phyloP scores from a whole-genome alignment of 2,888 invertebrate genomes.

The Tryphoninae sp. region DNA sequence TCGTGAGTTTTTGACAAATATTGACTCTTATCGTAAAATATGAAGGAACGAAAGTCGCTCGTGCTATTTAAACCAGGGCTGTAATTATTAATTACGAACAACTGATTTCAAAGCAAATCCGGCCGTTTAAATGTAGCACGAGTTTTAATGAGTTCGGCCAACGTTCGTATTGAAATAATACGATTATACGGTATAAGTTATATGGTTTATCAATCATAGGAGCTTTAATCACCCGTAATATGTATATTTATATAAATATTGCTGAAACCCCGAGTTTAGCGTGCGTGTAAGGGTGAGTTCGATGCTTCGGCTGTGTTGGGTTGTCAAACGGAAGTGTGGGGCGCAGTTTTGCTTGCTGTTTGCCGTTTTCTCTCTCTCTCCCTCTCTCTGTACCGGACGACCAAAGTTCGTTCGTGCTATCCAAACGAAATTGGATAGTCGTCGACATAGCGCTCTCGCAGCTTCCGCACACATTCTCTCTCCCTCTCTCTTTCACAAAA shows the following conservation, averaged over 20 bases:
- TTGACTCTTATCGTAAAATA: neutral
- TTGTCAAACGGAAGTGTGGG: slow-evolving; percentile 52
- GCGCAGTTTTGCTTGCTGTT: slow-evolving; percentile 45
- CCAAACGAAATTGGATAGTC: slow-evolving; percentile 61
- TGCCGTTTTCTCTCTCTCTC: slow-evolving; percentile 24
- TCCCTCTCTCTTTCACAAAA: slow-evolving; percentile 28
- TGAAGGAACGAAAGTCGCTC: neutral
- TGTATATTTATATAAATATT: slow-evolving; percentile 2
- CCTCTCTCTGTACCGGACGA: slow-evolving; percentile 30
- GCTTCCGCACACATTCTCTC: slow-evolving; percentile 34
- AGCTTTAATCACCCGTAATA: neutral
- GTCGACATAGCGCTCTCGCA: slow-evolving; percentile 48
- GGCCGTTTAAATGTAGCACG: neutral
- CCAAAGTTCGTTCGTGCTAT: slow-evolving; percentile 48
- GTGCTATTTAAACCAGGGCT: neutral
- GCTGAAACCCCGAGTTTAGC: slow-evolving; percentile 7
- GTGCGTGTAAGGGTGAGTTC: slow-evolving; percentile 23
- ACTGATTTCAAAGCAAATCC: neutral
- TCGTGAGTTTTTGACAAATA: slow-evolving; percentile 85
- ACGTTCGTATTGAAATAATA: slow-evolving; percentile 20
- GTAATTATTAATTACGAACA: neutral
- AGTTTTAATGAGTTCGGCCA: slow-evolving; percentile 12
- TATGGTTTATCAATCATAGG: slow-evolving; percentile 5
- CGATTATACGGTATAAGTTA: neutral
- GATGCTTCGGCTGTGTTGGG: slow-evolving; percentile 54